phyloP scores from a whole-genome alignment of 2,888 invertebrate genomes.

The Globia sparganii region DNA sequence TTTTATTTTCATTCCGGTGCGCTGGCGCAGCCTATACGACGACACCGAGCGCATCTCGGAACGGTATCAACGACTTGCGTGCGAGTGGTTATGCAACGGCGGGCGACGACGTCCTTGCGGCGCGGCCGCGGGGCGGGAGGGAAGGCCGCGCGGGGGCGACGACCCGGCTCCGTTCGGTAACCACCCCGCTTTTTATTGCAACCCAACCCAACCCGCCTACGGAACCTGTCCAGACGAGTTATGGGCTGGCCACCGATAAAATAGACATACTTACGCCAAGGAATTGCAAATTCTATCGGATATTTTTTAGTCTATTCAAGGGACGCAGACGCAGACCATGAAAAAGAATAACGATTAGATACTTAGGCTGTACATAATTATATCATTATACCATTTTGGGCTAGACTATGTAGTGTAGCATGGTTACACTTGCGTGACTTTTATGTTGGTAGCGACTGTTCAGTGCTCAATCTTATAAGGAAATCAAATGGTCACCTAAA shows the following conservation, averaged over 20 bases:
- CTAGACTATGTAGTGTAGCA: slow-evolving; percentile 26
- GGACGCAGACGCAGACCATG: slow-evolving; percentile 30
- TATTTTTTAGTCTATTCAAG: slow-evolving; percentile 64
- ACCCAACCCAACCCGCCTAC: slow-evolving; percentile 75
- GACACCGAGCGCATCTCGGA: slow-evolving; percentile 74
- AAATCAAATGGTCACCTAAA: slow-evolving; percentile 55
- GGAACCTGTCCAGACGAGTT: slow-evolving; percentile 80
- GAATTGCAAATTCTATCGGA: slow-evolving; percentile 74
- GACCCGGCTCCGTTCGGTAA: slow-evolving; percentile 78
- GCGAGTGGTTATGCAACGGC: slow-evolving; percentile 86
- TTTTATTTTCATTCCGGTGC: slow-evolving; percentile 78
- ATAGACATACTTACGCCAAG: slow-evolving; percentile 76
- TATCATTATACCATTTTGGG: slow-evolving; percentile 55
- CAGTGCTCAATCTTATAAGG: slow-evolving; percentile 49
- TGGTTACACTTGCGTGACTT: slow-evolving; percentile 44
- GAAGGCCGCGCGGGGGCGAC: slow-evolving; percentile 86
- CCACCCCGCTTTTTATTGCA: slow-evolving; percentile 81
- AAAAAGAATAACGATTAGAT: slow-evolving; percentile 46
- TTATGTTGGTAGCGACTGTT: slow-evolving; percentile 38
- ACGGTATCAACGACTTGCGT: slow-evolving; percentile 85
- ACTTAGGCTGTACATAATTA: slow-evolving; percentile 52
- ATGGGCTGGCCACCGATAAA: slow-evolving; percentile 80
- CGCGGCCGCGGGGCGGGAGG: slow-evolving; percentile 74
- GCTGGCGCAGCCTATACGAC: slow-evolving; percentile 67
- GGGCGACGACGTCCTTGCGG: slow-evolving; percentile 88